Conservation (phyloP, 2,888 invertebrate genomes). For the Isotomurus palustris region DNA sequence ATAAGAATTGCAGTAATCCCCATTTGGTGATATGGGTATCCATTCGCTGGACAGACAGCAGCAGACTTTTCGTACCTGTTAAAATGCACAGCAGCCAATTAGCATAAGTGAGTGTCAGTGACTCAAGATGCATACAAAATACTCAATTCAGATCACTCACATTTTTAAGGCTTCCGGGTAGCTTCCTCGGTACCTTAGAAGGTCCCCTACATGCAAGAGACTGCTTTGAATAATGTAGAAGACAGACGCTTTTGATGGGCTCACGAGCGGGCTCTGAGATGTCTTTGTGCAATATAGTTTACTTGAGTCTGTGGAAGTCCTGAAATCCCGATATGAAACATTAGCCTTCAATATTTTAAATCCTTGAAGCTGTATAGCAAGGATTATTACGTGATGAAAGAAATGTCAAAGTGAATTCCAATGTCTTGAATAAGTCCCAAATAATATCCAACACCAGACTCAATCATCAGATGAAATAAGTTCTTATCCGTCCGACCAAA, state of each 20-base stretch:
- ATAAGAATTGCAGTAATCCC: constrained; percentile 59
- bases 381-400: constrained; percentile 42
- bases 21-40: constrained; percentile 86
- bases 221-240: constrained; percentile 84
- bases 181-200: constrained; percentile 73
- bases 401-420: constrained; percentile 45
- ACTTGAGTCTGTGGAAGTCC: constrained; percentile 47
- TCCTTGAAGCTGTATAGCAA: neutral
- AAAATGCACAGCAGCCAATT: constrained; percentile 11
- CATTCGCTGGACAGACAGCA: constrained; percentile 59
- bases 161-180: constrained; percentile 81
- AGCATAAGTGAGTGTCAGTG: neutral
- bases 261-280: constrained; percentile 32
- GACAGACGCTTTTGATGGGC: constrained; percentile 43
- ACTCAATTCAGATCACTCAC: constrained; percentile 49
- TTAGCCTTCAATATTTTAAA: neutral
- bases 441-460: constrained; percentile 45
- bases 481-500: constrained; percentile 42
- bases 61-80: constrained; percentile 59
- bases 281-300: constrained; percentile 37
- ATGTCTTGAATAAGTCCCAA: constrained; percentile 45
- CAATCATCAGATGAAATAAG: constrained; percentile 44
- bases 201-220: constrained; percentile 80
- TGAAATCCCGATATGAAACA: constrained; percentile 32
- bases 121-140: neutral